phyloP scores from a whole-genome alignment of 2,888 invertebrate species.

The Agrochola lota region DNA sequence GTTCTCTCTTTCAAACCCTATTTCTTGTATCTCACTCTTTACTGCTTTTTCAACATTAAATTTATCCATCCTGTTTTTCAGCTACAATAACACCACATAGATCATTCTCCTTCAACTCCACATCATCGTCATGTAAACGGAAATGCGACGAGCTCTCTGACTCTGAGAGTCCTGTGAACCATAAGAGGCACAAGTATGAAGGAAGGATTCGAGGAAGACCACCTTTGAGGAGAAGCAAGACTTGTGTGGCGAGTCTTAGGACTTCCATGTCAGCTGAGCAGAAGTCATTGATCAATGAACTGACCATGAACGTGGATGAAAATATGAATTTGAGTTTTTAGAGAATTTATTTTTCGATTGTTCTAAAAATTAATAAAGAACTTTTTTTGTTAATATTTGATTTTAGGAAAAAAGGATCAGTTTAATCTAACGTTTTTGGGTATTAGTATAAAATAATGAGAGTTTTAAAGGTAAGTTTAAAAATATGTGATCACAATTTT shows the following conservation, averaged over 20 bases:
- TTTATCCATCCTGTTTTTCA: slow-evolving; percentile 58
- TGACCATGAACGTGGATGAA: slow-evolving; percentile 73
- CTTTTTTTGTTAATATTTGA: not conserved
- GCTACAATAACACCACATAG: slow-evolving; percentile 77
- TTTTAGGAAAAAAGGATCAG: not conserved
- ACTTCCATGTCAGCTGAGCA: slow-evolving; percentile 80
- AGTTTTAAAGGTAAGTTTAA: slow-evolving; percentile 11
- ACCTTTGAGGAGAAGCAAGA: slow-evolving; percentile 78
- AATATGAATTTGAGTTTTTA: slow-evolving; percentile 80
- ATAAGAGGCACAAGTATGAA: slow-evolving; percentile 85
- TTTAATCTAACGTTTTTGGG: not conserved
- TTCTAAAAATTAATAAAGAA: not conserved
- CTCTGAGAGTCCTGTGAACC: slow-evolving; percentile 83
- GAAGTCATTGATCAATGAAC: slow-evolving; percentile 72
- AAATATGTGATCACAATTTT: slow-evolving; percentile 12
- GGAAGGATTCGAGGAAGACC: slow-evolving; percentile 85
- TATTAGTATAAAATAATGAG: slow-evolving; percentile 9
- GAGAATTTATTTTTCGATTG: not conserved
- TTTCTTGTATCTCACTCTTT: not conserved
- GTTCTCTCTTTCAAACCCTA: not conserved
- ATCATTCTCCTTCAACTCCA: slow-evolving; percentile 74
- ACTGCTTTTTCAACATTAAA: not conserved
- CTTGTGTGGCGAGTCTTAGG: slow-evolving; percentile 76
- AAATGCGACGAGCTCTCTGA: slow-evolving; percentile 83
- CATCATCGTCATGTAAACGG: slow-evolving; percentile 83